Evolutionary conservation across 1,140 invertebrate species (phyloP), one percentile per base, ranked within the genome.

Genomic region (Eupeodes corollae): DNA sequence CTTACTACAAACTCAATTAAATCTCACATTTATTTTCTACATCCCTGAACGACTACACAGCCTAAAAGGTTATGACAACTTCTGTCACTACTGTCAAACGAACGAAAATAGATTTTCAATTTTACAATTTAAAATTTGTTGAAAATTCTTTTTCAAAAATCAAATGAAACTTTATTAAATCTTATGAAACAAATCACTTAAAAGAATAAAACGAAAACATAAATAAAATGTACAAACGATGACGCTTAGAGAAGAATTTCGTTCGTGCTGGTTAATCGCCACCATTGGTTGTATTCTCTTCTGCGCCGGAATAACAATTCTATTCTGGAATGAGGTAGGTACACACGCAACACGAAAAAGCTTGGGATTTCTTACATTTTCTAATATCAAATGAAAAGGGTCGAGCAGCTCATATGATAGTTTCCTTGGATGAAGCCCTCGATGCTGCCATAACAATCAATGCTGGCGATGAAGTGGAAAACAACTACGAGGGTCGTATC

Each of bases 311-410:
- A 73, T 74, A 56, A 76, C 66, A 46, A 63, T 85, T 6, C 66
- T 86, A 39, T 80, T 81, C 58, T 86, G 81, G 81, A 86, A 86
- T 68, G 84, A 87, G 73, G 80, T 82, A 69, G 42, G 18, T 30
- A 15, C 44, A 26, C n/a, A n/a, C n/a, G 21, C 43, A 3, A 45
- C 14, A 31, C n/a, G n/a, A 19, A 9, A 8, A 10, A 16, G 38
- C 32, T 31, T 44, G 18, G 44, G 39, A 45, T 16, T 35, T 30
- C 38, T 15, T 37, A 34, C 50, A n/a, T 50, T 46, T 9, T 30
- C 21, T 33, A 49, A 40, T 55, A 34, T 59, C 58, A 30, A 38
- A 2, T 34, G 32, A 14, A 6, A 47, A 84, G 81, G 81, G 80
- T 13, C 72, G 75, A 61, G 83, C 83, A 2, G 82, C 85, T 2